Conservation (phyloP, 2,888 invertebrate genomes). For the Drosophila neonasuta region DNA sequence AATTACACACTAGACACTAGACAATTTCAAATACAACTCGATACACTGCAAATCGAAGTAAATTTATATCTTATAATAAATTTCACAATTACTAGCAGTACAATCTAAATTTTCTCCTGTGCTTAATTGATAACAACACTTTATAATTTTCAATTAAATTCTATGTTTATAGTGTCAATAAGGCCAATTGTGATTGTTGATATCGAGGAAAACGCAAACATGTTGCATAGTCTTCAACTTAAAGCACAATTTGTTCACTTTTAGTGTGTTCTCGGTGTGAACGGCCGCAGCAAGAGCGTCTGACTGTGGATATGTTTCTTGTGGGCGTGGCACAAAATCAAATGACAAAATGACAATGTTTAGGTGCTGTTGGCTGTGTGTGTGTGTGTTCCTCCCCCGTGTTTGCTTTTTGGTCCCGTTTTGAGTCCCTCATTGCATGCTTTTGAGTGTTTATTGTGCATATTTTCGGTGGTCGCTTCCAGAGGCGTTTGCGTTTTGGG, state of each 20-base stretch:
- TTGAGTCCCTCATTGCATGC: conserved; percentile 17
- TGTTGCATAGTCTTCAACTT: conserved; percentile 28
- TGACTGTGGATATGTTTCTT: conserved; percentile 7
- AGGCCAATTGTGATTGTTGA: not conserved
- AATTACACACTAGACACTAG: no score
- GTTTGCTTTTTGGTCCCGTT: not conserved
- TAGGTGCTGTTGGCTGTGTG: conserved; percentile 29
- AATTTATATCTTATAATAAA: no score
- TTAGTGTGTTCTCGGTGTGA: conserved; percentile 15
- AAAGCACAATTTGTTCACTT: conserved; percentile 11
- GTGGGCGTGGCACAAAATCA: conserved; percentile 41
- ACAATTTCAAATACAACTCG: no score
- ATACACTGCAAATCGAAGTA: no score
- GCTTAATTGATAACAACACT: not conserved
- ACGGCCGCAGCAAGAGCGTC: conserved; percentile 17
- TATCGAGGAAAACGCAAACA: conserved; percentile 5
- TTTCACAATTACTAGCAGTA: no score
- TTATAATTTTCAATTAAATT: not conserved
- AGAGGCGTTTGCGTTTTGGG: conserved; percentile 44
- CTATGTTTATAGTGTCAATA: not conserved
- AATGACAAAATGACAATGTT: conserved; percentile 33
- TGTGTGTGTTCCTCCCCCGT: not conserved
- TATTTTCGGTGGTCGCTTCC: conserved; percentile 59
- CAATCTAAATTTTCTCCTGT: no score
- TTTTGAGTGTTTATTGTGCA: conserved; percentile 62